phyloP scores from a whole-genome alignment of 1,140 invertebrate genomes.

The Diachasma alloeum region DNA sequence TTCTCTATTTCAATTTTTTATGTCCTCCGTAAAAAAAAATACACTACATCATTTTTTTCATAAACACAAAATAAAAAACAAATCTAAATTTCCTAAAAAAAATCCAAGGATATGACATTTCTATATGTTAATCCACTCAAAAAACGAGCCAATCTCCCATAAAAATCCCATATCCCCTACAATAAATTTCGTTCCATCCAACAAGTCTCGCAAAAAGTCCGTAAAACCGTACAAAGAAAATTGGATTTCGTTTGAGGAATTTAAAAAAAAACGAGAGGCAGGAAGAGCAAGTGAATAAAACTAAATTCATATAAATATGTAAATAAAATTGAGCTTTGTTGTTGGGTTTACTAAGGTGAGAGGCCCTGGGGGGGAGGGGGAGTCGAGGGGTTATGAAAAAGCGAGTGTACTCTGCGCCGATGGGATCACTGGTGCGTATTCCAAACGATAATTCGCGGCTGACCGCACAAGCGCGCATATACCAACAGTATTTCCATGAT shows the following conservation, averaged over 20 bases:
- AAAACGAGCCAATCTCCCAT: no score
- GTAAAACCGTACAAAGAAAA: neutral
- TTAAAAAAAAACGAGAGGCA: neutral
- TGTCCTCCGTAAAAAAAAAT: no score
- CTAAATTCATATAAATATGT: neutral
- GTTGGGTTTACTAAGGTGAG: neutral
- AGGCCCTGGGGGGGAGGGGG: neutral
- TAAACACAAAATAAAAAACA: no score
- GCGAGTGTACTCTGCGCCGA: neutral
- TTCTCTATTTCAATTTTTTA: no score
- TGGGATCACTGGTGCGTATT: slow-evolving; percentile 23
- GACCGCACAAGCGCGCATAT: slow-evolving; percentile 18
- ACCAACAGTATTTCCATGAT: slow-evolving; percentile 13
- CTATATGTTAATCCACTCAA: no score
- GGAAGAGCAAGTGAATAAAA: slow-evolving; percentile 1
- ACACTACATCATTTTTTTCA: no score
- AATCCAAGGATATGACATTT: no score
- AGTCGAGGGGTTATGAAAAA: neutral
- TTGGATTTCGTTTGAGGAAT: neutral
- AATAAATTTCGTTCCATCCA: no score
- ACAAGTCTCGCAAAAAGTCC: neutral
- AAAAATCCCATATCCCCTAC: no score
- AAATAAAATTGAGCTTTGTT: neutral
- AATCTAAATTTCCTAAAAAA: no score
- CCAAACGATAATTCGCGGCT: slow-evolving; percentile 27